Conservation (phyloP, 2,797 vertebrate species). For the Cirrhinus molitorella region DNA sequence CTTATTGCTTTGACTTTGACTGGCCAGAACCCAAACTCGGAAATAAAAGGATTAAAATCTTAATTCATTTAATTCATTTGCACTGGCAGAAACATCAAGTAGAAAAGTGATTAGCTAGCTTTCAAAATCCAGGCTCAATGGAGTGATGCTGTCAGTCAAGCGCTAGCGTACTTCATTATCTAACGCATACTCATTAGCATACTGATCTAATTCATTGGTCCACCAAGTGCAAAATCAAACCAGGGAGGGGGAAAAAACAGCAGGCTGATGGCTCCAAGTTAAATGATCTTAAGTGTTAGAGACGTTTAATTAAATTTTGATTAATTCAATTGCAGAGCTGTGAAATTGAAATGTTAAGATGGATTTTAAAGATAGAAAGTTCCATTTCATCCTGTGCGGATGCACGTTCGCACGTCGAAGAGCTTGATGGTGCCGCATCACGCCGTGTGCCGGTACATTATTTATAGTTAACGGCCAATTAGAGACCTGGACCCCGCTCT, state of each 20-base stretch:
- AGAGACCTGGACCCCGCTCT: conserved; percentile 56
- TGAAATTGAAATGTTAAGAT: conserved; percentile 63
- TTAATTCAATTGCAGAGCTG: conserved; percentile 62
- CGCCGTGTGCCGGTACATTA: conserved; percentile 60
- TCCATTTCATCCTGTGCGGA: conserved; percentile 44
- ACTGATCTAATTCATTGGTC: conserved; percentile 70
- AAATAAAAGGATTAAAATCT: conserved; percentile 41
- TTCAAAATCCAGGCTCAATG: conserved; percentile 40
- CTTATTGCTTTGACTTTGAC: conserved; percentile 89
- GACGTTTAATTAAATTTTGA: conserved; percentile 67
- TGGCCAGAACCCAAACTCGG: conserved; percentile 33
- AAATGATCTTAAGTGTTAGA: conserved; percentile 64
- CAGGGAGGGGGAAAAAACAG: conserved; percentile 50
- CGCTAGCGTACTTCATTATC: conserved; percentile 53
- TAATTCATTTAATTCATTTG: background rate
- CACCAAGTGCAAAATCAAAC: conserved; percentile 72
- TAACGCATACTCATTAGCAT: conserved; percentile 51
- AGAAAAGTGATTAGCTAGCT: conserved; percentile 52
- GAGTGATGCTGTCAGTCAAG: conserved; percentile 37
- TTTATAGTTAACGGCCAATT: conserved; percentile 72
- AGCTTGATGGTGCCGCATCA: conserved; percentile 51
- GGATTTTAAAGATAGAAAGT: conserved; percentile 51
- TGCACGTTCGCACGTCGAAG: conserved; percentile 54
- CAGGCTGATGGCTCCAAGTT: conserved; percentile 63
- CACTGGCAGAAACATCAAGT: conserved; percentile 3